These are phyloP conservation scores for Onthophagus sagittarius DNA, from an alignment of 2,888 invertebrate genomes.

Conservation along the genomic window DNA sequence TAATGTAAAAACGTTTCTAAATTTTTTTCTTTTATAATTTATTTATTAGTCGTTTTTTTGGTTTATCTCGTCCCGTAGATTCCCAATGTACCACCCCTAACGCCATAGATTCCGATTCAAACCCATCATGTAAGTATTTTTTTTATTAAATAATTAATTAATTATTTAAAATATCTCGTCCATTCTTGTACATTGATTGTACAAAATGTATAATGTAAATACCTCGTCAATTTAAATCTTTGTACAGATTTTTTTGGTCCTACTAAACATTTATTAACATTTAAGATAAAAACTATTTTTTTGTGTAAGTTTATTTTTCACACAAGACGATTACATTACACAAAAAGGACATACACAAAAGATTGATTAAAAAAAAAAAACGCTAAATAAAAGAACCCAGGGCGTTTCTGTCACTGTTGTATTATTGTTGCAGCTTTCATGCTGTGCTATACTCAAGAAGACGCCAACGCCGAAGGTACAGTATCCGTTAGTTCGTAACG, in stretches of 20 bases:
- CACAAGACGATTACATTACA: too few relatives aligned
- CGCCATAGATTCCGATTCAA: conserved; percentile 47
- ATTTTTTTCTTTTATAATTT: conserved; percentile 22
- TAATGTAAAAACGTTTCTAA: neutral
- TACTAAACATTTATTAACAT: too few relatives aligned
- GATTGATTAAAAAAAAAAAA: neutral
- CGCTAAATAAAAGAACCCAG: neutral
- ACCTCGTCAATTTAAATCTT: too few relatives aligned
- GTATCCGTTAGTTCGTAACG: neutral
- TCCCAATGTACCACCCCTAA: conserved; percentile 46
- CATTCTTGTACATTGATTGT: neutral
- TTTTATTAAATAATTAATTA: conserved; percentile 10
- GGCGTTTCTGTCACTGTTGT: conserved; percentile 23
- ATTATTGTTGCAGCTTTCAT: conserved; percentile 82
- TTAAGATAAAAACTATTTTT: too few relatives aligned
- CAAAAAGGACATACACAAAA: too few relatives aligned
- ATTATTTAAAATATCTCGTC: neutral
- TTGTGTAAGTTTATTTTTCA: too few relatives aligned
- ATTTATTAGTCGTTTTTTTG: conserved; percentile 32
- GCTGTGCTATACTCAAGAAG: conserved; percentile 92
- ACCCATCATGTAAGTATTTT: conserved; percentile 47
- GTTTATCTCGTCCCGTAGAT: conserved; percentile 43
- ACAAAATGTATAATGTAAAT: too few relatives aligned
- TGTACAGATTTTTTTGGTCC: too few relatives aligned
- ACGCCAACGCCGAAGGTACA: conserved; percentile 84